These are phyloP conservation scores for Metellina segmentata DNA, from an alignment of 2,888 invertebrate genomes.

Conservation along the genomic window DNA sequence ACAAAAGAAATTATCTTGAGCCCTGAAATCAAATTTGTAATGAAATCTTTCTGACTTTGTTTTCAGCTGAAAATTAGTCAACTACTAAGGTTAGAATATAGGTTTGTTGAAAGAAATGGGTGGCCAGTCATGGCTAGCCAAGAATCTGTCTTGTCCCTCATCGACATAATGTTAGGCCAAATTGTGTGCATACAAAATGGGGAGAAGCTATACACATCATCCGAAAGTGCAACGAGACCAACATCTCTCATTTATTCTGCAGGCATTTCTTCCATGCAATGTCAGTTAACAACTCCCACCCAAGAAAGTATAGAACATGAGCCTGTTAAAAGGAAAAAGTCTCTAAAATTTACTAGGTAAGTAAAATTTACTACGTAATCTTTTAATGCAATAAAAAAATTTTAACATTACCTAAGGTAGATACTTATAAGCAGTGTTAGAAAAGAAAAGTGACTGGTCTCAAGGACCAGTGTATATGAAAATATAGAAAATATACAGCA, in stretches of 20 bases:
- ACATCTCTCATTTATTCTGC: constrained; percentile 38
- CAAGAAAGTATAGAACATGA: constrained; percentile 55
- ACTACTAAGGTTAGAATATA: constrained; percentile 61
- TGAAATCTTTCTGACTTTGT: not conserved
- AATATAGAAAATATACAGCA: no score
- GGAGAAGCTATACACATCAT: not conserved
- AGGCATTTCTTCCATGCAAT: constrained; percentile 8
- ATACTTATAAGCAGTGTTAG: no score
- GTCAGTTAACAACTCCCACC: constrained; percentile 25
- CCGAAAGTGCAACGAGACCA: constrained; percentile 8
- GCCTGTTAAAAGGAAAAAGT: constrained; percentile 58
- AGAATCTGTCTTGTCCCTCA: constrained; percentile 79
- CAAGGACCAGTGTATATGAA: no score
- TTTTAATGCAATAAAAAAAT: not conserved
- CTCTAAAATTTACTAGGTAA: constrained; percentile 65
- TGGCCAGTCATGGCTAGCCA: constrained; percentile 80
- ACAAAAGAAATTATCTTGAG: no score
- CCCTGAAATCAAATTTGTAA: no score
- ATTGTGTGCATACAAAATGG: constrained; percentile 69
- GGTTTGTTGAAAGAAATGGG: constrained; percentile 79
- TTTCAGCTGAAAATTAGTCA: constrained; percentile 71
- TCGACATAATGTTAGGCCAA: constrained; percentile 79
- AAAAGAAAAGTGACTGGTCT: no score
- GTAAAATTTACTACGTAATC: not conserved
- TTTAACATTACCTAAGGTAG: no score